Evolutionary conservation across 2,113 vertebrate species (phyloP).

Genomic region (Acinonyx jubatus): DNA sequence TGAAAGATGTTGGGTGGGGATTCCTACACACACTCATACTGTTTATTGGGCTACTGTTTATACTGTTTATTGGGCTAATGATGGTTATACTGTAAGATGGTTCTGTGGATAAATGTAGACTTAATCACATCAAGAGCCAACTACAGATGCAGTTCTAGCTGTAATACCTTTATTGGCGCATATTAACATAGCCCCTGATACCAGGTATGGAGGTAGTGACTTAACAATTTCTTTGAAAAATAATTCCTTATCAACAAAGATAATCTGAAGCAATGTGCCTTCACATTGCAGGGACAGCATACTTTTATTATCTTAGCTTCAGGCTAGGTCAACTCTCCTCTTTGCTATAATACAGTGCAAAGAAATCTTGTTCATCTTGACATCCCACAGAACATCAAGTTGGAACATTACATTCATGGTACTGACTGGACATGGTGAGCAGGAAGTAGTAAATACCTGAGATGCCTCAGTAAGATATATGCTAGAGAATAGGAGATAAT

Average conservation of each 20-base stretch:
- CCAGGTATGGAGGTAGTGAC: not conserved
- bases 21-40: not conserved
- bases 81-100: not conserved
- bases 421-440: not conserved
- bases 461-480: not conserved
- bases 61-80: not conserved
- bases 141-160: not conserved
- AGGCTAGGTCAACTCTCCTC: not conserved
- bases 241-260: conserved; percentile 54
- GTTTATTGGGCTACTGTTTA: not conserved
- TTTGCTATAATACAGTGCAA: not conserved
- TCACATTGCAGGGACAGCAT: not conserved
- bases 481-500: not conserved
- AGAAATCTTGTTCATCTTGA: conserved; percentile 45
- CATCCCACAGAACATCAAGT: conserved; percentile 26
- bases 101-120: not conserved
- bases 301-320: conserved; percentile 38
- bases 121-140: not conserved
- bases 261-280: conserved; percentile 24
- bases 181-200: not conserved
- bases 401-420: not conserved
- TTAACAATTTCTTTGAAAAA: conserved; percentile 19
- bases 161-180: not conserved
- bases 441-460: conserved; percentile 14
- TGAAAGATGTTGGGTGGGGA: not conserved